These are phyloP conservation scores for Agriopis marginaria DNA, from an alignment of 2,888 invertebrate species.

Conservation along the genomic window DNA sequence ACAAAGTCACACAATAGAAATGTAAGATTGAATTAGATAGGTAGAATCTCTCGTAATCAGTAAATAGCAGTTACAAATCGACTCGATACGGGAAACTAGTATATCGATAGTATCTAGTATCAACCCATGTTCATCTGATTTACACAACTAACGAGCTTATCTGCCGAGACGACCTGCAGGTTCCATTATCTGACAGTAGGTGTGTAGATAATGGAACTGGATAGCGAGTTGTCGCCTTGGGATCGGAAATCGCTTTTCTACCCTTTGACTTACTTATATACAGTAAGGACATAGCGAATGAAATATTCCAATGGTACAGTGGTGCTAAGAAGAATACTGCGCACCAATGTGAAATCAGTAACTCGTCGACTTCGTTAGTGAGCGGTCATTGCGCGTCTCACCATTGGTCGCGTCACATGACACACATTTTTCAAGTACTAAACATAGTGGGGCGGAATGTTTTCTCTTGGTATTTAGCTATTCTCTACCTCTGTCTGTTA, in stretches of 20 bases:
- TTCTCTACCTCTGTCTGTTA: not conserved
- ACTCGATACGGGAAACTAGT: not conserved
- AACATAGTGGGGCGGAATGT: no score
- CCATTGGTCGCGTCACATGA: no score
- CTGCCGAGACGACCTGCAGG: slow-evolving; percentile 16
- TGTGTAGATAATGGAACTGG: no score
- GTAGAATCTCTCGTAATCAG: not conserved
- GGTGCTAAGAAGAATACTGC: no score
- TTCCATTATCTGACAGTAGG: slow-evolving; percentile 10
- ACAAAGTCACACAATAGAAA: not conserved
- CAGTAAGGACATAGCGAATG: no score
- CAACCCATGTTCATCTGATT: slow-evolving; percentile 12
- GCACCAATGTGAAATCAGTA: no score
- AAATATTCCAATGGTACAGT: no score
- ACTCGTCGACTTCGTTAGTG: no score
- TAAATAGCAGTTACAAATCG: not conserved
- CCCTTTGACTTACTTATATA: no score
- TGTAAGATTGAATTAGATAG: not conserved
- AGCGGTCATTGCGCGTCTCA: no score
- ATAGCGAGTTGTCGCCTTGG: not conserved
- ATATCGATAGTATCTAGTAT: slow-evolving; percentile 10
- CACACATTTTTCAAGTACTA: no score
- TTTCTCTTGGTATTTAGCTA: no score
- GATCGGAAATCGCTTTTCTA: slow-evolving; percentile 12
- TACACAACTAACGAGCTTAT: slow-evolving; percentile 32